phyloP scores from a whole-genome alignment of 1,140 invertebrate genomes.

The Calycopis cecrops region DNA sequence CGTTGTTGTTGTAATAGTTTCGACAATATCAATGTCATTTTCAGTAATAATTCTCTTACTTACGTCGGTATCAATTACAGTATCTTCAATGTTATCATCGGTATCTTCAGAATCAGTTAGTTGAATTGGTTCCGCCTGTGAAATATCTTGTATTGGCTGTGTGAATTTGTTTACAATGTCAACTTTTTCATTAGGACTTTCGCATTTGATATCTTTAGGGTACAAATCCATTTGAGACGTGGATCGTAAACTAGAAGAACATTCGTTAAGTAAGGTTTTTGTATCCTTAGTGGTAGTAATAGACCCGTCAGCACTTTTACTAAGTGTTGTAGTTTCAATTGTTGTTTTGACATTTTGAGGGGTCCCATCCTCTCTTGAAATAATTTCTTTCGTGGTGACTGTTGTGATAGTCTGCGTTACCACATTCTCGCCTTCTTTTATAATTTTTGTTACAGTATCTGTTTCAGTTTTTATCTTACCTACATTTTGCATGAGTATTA shows the following conservation, averaged over 20 bases:
- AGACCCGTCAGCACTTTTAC: constrained; percentile 69
- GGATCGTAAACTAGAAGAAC: constrained; percentile 70
- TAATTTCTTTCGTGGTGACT: constrained; percentile 71
- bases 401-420: constrained; percentile 73
- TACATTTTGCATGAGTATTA: constrained; percentile 62
- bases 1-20: constrained; percentile 68
- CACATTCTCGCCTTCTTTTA: constrained; percentile 73
- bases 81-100: constrained; percentile 63
- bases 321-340: constrained; percentile 72
- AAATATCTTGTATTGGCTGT: not conserved
- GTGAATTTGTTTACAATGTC: constrained; percentile 22
- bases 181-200: constrained; percentile 39
- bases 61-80: constrained; percentile 68
- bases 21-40: constrained; percentile 61
- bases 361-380: constrained; percentile 72
- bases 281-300: constrained; percentile 68
- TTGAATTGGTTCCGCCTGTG: constrained; percentile 27
- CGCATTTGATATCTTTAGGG: constrained; percentile 38
- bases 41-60: constrained; percentile 63
- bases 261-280: constrained; percentile 70
- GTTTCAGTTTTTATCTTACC: constrained; percentile 74
- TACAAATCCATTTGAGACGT: constrained; percentile 65
- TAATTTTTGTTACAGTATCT: constrained; percentile 71
- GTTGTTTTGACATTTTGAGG: constrained; percentile 75
- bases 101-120: constrained; percentile 43